Percentiles rank a stretch among this genome's conserved stretches.
These are phyloP conservation scores for Notodonta dromedarius DNA, from an alignment of 2,888 invertebrate species.

Conservation along the genomic window DNA sequence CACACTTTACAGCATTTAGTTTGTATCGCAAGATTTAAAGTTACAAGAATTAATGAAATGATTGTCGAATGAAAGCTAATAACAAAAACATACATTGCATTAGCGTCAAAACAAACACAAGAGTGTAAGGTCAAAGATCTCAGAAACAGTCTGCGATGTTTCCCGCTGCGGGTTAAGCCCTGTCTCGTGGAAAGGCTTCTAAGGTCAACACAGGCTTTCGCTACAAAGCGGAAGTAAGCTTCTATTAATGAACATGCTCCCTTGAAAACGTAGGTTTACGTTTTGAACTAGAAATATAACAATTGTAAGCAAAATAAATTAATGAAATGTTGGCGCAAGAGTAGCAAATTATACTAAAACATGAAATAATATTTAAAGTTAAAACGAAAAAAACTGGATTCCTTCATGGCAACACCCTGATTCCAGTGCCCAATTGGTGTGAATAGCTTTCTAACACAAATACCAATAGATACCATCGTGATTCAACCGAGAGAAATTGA, in stretches of 20 bases:
- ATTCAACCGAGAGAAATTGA: too few relatives aligned
- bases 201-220: slow-evolving; percentile 49
- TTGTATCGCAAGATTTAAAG: too few relatives aligned
- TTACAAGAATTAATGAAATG: slow-evolving; percentile 13
- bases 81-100: slow-evolving; percentile 23
- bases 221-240: slow-evolving; percentile 26
- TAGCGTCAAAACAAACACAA: slow-evolving; percentile 18
- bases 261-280: too few relatives aligned
- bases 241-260: background rate
- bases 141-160: slow-evolving; percentile 23
- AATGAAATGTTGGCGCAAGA: too few relatives aligned
- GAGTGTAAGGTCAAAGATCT: slow-evolving; percentile 36
- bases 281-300: too few relatives aligned
- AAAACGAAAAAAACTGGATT: too few relatives aligned
- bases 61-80: slow-evolving; percentile 28
- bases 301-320: too few relatives aligned
- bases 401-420: slow-evolving; percentile 32
- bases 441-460: too few relatives aligned
- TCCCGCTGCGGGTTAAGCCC: slow-evolving; percentile 43
- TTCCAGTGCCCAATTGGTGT: slow-evolving; percentile 1
- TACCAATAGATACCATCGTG: too few relatives aligned
- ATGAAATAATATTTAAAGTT: too few relatives aligned
- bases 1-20: too few relatives aligned
- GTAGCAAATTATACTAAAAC: too few relatives aligned
- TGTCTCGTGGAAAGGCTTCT: slow-evolving; percentile 54